A percentile compares a stretch with the other conserved stretches of the same genome.
These are phyloP conservation scores for Chionomys nivalis DNA, from an alignment of 2,113 vertebrate species.

Conservation along the genomic window DNA sequence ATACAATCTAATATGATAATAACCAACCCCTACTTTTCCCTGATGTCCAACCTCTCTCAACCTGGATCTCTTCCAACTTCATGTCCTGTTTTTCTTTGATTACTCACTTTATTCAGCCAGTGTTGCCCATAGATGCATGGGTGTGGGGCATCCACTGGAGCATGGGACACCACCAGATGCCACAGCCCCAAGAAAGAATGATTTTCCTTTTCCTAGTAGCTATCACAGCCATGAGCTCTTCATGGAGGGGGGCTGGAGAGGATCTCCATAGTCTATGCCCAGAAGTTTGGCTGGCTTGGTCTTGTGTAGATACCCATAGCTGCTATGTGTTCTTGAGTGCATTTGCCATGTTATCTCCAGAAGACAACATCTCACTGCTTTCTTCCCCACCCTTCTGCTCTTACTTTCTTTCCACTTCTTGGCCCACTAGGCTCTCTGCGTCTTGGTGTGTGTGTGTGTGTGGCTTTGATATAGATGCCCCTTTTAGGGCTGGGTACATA, in stretches of 20 bases:
- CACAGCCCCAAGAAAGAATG: not conserved
- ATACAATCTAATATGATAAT: not conserved
- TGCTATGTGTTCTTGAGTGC: not conserved
- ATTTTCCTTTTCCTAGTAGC: not conserved
- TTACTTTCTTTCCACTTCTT: not conserved
- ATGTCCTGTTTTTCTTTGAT: not conserved
- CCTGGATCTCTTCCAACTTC: not conserved
- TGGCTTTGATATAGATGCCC: not conserved
- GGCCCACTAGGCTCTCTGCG: not conserved
- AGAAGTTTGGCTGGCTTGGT: not conserved
- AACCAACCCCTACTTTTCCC: not conserved
- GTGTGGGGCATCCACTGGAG: not conserved
- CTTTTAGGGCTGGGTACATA: not conserved
- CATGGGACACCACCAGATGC: not conserved
- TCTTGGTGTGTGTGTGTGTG: no score
- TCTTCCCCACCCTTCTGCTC: not conserved
- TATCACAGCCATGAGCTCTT: no score
- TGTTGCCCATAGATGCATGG: no score
- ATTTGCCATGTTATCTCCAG: not conserved
- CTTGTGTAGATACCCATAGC: not conserved
- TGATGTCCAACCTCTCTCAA: not conserved
- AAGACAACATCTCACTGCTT: not conserved
- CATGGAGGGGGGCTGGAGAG: not conserved
- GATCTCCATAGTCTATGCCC: not conserved
- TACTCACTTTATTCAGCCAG: not conserved